Evolutionary conservation across 2,113 vertebrate genomes (phyloP), one percentile per base, ranked within the genome.

Genomic region (Motacilla alba): DNA sequence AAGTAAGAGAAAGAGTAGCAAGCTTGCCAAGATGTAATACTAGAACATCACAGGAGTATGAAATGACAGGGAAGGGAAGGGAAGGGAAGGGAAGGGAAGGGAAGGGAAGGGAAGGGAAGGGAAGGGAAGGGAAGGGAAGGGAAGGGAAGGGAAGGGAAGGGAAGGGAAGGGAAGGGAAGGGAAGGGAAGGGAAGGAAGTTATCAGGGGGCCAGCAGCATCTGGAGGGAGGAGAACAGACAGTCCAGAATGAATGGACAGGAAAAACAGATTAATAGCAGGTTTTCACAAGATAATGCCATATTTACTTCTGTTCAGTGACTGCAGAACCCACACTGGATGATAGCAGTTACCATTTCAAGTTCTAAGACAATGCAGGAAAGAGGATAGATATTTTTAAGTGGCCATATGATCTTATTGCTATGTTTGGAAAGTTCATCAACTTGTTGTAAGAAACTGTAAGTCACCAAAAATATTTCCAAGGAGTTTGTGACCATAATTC

Each of bases 281-380:
- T 84, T 96, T 96, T 92, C 80, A 89, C 69, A 90, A 93, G 90
- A 90, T 92, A 93, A 75, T 92, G 83, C 58, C 49, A 5, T 94
- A 81, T 75, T 94, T 92, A 67, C 83, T 84, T 55, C 63, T 83
- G 3, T 50, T 83, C 33, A 68, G 68, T 59, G 70, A 66, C 19
- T 81, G 79, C 66, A 90, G 77, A 90, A 33, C 50, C 44, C 62
- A 31, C 0, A 1, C n/a, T 79, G 63, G 41, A 58, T 84, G 53
- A 94, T 53, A 84, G 19, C 59, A 58, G 41, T 78, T 67, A 68
- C 74, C 27, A 22, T 83, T 88, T 39, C n/a, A 62, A 76, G n/a
- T 79, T 78, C 43, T 58, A 63, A 26, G 59, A 46, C 56, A 86
- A 28, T 13, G 16, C 41, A 72, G 72, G 31, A 91, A 55, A 31